phyloP scores from a whole-genome alignment of 2,113 vertebrate genomes.

The Smithornis capensis region DNA sequence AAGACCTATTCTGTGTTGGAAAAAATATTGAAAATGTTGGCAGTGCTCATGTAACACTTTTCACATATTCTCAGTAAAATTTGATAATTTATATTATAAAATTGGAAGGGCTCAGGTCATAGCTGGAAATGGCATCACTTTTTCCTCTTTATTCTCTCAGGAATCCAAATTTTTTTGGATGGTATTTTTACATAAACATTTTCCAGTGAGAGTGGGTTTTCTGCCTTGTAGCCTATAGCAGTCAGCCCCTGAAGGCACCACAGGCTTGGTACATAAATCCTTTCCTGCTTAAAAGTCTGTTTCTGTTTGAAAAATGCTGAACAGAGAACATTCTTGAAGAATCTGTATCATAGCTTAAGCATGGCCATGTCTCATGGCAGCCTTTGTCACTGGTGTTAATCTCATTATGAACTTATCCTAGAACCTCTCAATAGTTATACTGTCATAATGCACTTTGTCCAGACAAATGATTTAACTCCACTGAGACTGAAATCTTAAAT shows the following conservation, averaged over 20 bases:
- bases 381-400: not conserved
- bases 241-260: not conserved
- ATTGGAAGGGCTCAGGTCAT: not conserved
- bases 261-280: not conserved
- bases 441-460: not conserved
- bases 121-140: not conserved
- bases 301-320: not conserved
- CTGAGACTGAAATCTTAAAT: not conserved
- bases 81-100: not conserved
- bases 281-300: not conserved
- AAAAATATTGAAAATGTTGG: not conserved
- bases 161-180: not conserved
- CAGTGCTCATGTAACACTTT: not conserved
- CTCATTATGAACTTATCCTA: not conserved
- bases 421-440: not conserved
- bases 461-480: not conserved
- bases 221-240: not conserved
- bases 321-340: not conserved
- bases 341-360: not conserved
- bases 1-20: not conserved
- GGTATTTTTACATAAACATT: not conserved
- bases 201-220: not conserved
- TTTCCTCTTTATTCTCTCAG: not conserved
- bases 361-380: not conserved
- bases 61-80: not conserved